Percentiles rank a stretch among this genome's conserved stretches.
These are phyloP conservation scores for Apteryx mantelli DNA, from an alignment of 2,113 vertebrate genomes.

Conservation along the genomic window DNA sequence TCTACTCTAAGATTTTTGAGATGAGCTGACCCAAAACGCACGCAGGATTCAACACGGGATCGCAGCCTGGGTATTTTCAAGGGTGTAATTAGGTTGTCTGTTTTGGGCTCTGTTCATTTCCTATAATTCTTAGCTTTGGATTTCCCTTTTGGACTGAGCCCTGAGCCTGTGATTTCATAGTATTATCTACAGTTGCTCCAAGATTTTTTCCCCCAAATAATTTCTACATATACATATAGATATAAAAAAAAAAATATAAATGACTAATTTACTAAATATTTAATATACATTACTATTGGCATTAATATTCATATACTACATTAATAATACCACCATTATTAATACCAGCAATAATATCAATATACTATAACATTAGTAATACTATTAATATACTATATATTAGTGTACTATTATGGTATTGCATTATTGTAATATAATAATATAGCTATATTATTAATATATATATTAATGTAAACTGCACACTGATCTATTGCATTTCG, in stretches of 20 bases:
- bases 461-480: too few species aligned
- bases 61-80: neutral
- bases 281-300: neutral
- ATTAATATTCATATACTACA: neutral
- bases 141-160: neutral
- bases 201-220: neutral
- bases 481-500: too few species aligned
- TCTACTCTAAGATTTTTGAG: neutral
- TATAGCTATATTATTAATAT: neutral
- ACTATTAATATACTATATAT: neutral
- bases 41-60: fast-evolving
- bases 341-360: neutral
- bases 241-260: neutral
- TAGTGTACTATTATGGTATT: neutral
- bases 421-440: neutral
- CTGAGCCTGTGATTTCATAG: neutral
- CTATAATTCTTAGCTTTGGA: neutral
- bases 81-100: fast-evolving
- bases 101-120: neutral
- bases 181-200: neutral
- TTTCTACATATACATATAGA: neutral
- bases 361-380: neutral
- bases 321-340: neutral
- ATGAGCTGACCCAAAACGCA: neutral
- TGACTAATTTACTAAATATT: neutral